These are phyloP conservation scores for Phasianus colchicus DNA, from an alignment of 2,113 vertebrate species.

Conservation along the genomic window DNA sequence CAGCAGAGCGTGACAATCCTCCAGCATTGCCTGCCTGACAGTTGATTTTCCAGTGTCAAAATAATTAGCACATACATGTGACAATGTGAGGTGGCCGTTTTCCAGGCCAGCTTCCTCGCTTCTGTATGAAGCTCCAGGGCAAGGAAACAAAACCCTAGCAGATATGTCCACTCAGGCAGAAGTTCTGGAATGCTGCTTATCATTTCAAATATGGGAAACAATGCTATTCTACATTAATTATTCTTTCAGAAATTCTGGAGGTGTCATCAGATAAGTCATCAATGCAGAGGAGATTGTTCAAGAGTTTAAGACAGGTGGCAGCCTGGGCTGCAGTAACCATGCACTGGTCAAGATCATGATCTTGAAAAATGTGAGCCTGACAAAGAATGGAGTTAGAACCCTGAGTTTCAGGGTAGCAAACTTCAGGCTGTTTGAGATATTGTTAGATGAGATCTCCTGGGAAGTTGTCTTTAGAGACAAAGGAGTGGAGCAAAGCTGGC, in stretches of 20 bases:
- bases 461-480: too few relatives aligned
- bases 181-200: not conserved
- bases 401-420: too few relatives aligned
- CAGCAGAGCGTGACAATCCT: not conserved
- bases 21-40: not conserved
- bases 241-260: not conserved
- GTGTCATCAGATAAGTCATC: not conserved
- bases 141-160: not conserved
- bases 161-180: not conserved
- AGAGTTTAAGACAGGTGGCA: too few relatives aligned
- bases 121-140: rapidly evolving
- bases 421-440: too few relatives aligned
- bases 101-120: not conserved
- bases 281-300: too few relatives aligned
- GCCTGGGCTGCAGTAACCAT: too few relatives aligned
- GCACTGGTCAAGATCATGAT: too few relatives aligned
- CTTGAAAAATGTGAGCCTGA: too few relatives aligned
- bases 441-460: too few relatives aligned
- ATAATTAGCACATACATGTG: not conserved
- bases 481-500: too few relatives aligned
- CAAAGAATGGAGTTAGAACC: too few relatives aligned
- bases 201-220: not conserved
- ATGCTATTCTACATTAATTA: not conserved
- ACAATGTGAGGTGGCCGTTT: not conserved
- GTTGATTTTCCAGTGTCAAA: not conserved